Conservation (phyloP, 2,113 vertebrate species). For the Eidolon helvum region DNA sequence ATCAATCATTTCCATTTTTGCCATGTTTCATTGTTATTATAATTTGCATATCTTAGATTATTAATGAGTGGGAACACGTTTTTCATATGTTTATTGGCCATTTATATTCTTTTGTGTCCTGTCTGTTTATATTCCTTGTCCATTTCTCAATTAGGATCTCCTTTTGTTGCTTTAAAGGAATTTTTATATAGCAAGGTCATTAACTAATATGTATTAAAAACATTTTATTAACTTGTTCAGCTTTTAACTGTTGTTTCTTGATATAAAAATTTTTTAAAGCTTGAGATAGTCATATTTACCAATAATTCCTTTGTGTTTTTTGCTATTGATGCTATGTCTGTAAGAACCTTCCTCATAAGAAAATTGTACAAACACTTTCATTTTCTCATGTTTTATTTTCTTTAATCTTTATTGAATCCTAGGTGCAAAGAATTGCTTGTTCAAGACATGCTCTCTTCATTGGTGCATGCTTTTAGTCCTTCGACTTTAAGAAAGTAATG, state of each 20-base stretch:
- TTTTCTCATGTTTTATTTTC: background rate
- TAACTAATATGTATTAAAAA: background rate
- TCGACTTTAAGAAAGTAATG: background rate
- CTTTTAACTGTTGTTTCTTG: background rate
- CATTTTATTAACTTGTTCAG: background rate
- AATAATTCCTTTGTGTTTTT: background rate
- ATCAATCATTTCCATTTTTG: background rate
- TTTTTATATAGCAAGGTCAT: background rate
- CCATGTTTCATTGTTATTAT: background rate
- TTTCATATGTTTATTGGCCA: background rate
- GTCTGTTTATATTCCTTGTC: background rate
- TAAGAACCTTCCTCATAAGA: background rate
- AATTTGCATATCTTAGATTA: slow-evolving; percentile 1
- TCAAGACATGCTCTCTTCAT: background rate
- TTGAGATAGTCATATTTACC: background rate
- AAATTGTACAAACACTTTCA: background rate
- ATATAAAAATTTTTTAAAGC: background rate
- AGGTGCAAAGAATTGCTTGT: background rate
- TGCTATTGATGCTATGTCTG: background rate
- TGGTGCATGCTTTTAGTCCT: background rate
- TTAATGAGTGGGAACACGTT: background rate
- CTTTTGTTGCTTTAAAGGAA: background rate
- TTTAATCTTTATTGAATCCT: background rate
- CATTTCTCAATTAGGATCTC: background rate
- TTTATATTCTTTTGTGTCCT: background rate